phyloP scores from a whole-genome alignment of 2,797 vertebrate genomes.

The Melopsittacus undulatus region DNA sequence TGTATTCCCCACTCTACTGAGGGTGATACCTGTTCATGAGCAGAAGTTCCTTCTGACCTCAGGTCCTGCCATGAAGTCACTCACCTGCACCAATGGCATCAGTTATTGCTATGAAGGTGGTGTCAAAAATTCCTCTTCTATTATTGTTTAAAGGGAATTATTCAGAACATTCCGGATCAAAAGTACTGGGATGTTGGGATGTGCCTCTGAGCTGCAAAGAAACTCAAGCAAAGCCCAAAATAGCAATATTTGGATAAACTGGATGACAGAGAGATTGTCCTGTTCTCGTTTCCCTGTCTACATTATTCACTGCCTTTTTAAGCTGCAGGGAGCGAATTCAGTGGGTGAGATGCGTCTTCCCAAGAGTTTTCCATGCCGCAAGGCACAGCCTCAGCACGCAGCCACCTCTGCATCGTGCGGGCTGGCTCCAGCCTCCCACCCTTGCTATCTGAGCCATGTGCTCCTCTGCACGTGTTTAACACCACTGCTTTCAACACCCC shows the following conservation, averaged over 20 bases:
- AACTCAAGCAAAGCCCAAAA: slow-evolving; percentile 60
- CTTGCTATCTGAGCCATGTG: accelerated
- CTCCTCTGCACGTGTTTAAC: background rate
- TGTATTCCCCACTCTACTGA: background rate
- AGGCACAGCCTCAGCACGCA: background rate
- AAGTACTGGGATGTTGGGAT: background rate
- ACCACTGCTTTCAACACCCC: accelerated
- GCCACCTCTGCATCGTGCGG: background rate
- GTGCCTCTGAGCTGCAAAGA: slow-evolving; percentile 12
- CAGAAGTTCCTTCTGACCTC: background rate
- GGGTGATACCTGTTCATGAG: background rate
- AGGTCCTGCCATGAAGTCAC: background rate
- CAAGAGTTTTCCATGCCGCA: background rate
- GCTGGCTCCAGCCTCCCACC: background rate
- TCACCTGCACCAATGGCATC: slow-evolving; percentile 8
- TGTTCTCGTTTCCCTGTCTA: slow-evolving; percentile 1
- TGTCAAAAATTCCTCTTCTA: background rate
- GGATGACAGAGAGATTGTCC: slow-evolving; percentile 46
- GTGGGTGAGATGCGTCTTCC: background rate
- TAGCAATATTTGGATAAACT: slow-evolving; percentile 66
- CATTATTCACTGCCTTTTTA: slow-evolving; percentile 33
- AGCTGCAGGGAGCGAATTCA: slow-evolving; percentile 25
- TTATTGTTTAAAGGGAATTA: slow-evolving; percentile 59
- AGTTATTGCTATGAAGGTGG: background rate
- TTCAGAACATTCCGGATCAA: slow-evolving; percentile 40